Base-by-base conservation (phyloP, 2,797 vertebrate genomes). In the Hemitrygon akajei region DNA sequence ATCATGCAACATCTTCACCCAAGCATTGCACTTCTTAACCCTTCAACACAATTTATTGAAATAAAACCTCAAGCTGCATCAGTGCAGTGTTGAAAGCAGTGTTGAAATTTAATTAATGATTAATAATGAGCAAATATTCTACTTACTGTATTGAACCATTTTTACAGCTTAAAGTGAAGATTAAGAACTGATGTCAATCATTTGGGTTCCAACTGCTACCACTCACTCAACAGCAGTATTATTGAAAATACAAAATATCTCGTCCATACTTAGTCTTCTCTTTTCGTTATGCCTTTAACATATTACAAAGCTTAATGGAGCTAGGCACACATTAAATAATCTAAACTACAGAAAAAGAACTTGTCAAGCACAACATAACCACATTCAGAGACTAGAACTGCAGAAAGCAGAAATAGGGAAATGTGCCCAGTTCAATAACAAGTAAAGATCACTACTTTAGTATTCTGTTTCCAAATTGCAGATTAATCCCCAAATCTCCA, bases 401-500 rank as follows among this genome's bases (percentile, higher is more conserved):
- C 25, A 60, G 9, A 47, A 86, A 58, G 27, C 7, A 60, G 79
- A 60, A 56, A 58, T 60, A 63, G 56, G 11, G 34, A 47, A 92
- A 92, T 73, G 0, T 14, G 34, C 40, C 37, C 25, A 47, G 69
- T 75, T 47, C 91, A 6, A 30, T 11, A 12, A 76, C 25, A 22
- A 75, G 37, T 60, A 25, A 34, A 25, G 40, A 40, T 27, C 69
- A 47, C 91, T 47, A 27, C 25, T 91, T 56, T 11, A 92, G 10
- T 37, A 6, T 92, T 47, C 47, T 92, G 20, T 27, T 92, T 92
- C 27, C 40, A 93, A 71, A 76, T 27, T 56, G 27, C 91, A 93
- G 91, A 93, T 73, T 40, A 7, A 25, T 47, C 40, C 16, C 14
- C 40, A 93, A 93, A 93, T 93, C 91, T 82, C 91, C 71, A 7